Evolutionary conservation across 2,113 vertebrate species (phyloP).

Genomic region (Sporophila hypoxantha): DNA sequence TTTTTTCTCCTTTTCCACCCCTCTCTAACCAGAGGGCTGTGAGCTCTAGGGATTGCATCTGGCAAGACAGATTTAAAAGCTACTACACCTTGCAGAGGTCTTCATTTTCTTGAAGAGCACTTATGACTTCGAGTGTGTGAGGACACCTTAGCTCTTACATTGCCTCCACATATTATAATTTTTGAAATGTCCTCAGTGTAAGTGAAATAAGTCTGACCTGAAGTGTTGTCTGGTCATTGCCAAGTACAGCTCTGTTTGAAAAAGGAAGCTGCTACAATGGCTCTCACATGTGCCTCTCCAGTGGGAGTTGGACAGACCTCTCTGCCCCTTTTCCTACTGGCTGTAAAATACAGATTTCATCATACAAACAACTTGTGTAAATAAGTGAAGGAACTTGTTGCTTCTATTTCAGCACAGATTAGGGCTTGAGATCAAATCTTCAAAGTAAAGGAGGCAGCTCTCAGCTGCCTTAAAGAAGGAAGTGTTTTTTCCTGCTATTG

Average conservation of each 20-base stretch:
- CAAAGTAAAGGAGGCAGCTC: neutral
- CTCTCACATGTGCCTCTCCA: neutral
- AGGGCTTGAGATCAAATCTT: neutral
- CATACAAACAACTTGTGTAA: neutral
- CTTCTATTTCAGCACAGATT: neutral
- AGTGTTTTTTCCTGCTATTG: constrained; percentile 4
- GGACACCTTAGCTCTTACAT: neutral
- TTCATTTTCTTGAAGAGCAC: neutral
- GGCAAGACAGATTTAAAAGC: neutral
- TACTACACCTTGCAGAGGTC: neutral
- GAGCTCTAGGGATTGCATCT: neutral
- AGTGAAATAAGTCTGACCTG: neutral
- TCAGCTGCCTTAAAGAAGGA: neutral
- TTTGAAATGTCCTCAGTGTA: neutral
- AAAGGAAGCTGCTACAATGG: neutral
- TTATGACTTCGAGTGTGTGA: neutral
- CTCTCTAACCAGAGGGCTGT: neutral
- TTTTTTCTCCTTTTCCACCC: rapidly evolving
- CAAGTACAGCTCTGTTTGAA: neutral
- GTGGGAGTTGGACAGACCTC: neutral
- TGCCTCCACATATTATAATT: neutral
- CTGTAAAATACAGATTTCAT: neutral
- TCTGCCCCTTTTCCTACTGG: neutral
- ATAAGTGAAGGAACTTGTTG: neutral
- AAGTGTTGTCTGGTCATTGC: neutral